Base-by-base conservation (phyloP, 2,797 vertebrate genomes). In the Sebastolobus altivelis region DNA sequence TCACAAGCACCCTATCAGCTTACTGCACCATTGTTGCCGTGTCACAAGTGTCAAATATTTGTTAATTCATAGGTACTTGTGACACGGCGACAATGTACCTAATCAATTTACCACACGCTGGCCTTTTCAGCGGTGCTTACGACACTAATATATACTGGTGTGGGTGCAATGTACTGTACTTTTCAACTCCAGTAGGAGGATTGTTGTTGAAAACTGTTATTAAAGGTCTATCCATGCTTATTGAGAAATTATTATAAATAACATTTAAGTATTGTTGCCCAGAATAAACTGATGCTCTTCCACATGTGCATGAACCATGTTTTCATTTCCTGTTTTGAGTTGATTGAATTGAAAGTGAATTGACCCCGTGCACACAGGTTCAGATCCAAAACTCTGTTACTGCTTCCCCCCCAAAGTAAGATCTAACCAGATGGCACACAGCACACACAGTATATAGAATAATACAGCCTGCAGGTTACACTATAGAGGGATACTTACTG, bases 401-500 rank as follows among this genome's bases (percentile, higher is more conserved):
- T 60, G 31, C 77, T 79, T 71, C 77, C 18, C 59, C 16, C 31
- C 20, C 16, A 4, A 65, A 61, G 52, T 2, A 72, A 13, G n/a
- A 69, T 40, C 49, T 63, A 80, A 55, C 54, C 65, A 52, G 22
- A 52, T n/a, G 35, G 13, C 67, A 13, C 2, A 8, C 7, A 37
- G 11, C 31, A 35, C 5, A 18, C 46, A 46, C 22, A 52, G 35
- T 20, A 65, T 6, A 22, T 7, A 20, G 18, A 27, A 71, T 55
- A 60, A 68, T 9, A 75, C 56, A 68, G 33, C n/a, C 22, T 66
- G 58, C 75, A 87, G 72, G 80, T 65, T 80, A 60, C 33, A n/a
- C 16, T 73, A 49, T 18, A 54, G 29, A 61, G 66, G 35, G 83
- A 80, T 67, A 99, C 99, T 96, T 95, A 99, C 99, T 97, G 94